A percentile compares a stretch with the other conserved stretches of the same genome.
These are phyloP conservation scores for Holothuria glaberrima DNA, from an alignment of 35 echinoderm and acorn worm genomes.

Conservation along the genomic window DNA sequence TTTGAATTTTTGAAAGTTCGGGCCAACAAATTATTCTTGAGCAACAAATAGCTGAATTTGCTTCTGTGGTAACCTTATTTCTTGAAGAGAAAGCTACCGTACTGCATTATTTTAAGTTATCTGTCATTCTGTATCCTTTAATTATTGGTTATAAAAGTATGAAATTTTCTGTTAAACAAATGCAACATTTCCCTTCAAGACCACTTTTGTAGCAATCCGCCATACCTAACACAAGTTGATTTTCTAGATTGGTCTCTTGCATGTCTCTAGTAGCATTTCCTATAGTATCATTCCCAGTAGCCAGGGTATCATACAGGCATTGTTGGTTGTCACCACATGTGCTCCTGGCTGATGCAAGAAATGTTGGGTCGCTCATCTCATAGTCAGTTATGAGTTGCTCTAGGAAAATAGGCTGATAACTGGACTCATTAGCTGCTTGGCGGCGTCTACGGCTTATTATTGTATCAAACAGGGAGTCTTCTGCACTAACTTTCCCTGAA, in stretches of 20 bases:
- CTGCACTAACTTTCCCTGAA: background rate
- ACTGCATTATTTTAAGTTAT: too few species aligned
- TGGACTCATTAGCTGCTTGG: background rate
- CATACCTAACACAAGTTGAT: too few species aligned
- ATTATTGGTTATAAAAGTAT: too few species aligned
- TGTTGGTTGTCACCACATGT: constrained; percentile 30
- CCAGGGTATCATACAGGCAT: constrained; percentile 59
- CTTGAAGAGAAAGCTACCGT: too few species aligned
- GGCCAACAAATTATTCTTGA: too few species aligned
- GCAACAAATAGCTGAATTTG: too few species aligned
- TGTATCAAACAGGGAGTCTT: background rate
- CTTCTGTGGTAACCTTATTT: too few species aligned
- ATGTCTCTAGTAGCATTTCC: constrained; percentile 9
- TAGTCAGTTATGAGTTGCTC: constrained; percentile 53
- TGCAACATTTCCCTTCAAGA: too few species aligned
- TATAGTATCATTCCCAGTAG: background rate
- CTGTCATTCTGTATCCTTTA: too few species aligned
- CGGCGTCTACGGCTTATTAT: background rate
- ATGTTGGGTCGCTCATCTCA: constrained; percentile 20
- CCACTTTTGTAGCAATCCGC: too few species aligned
- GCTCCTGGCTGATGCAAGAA: constrained; percentile 5
- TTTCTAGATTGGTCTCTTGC: background rate
- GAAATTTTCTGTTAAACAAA: too few species aligned
- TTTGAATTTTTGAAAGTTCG: too few species aligned
- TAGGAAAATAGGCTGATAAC: constrained; percentile 72